Base-by-base conservation (phyloP, 1,140 invertebrate species). In the Zaprionus gabonicus region DNA sequence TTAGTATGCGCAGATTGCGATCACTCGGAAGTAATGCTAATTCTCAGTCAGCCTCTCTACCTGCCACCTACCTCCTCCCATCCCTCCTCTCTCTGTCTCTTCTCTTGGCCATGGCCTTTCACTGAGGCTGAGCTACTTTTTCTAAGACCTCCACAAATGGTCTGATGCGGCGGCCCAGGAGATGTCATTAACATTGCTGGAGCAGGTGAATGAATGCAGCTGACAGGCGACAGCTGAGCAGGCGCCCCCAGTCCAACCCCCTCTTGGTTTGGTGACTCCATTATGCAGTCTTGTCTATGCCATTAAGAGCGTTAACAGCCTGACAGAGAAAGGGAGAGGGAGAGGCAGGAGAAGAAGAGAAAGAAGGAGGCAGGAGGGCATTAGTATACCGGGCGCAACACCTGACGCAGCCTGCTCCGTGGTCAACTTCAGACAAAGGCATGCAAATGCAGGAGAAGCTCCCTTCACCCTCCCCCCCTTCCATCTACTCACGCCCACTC, bases 1-100 rank as follows among this genome's bases (percentile, higher is more conserved):
- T 91, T 91, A 91, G 90, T 91, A 91, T 91, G 84, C 90, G 75
- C 71, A 79, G 90, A 91, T 91, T 91, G 90, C 85, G 90, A 91
- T 91, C 90, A 91, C 76, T 91, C 86, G 81, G 90, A 91, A 91
- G 86, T 90, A 91, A 91, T 91, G 90, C 84, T 91, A 91, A 91
- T 91, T 91, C 64, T 44, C 6, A 56, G 4, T 44, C 20, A n/a
- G 20, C 25, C 12, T 36, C 44, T 13, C 34, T 28, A 13, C 27
- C 20, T 23, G 31, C 31, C 49, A 20, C 23, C 5, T 41, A 23
- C 4, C 34, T 46, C 25, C 20, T 34, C 27, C 25, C 41, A n/a
- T n/a, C n/a, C n/a, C n/a, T n/a, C 51, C 49, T 17, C 34, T 41
- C 57, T 25, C 28, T 27, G 6, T 12, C 59, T 55, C 41, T 41